Evolutionary conservation across 2,113 vertebrate species (phyloP).

Genomic region (Odontesthes bonariensis): DNA sequence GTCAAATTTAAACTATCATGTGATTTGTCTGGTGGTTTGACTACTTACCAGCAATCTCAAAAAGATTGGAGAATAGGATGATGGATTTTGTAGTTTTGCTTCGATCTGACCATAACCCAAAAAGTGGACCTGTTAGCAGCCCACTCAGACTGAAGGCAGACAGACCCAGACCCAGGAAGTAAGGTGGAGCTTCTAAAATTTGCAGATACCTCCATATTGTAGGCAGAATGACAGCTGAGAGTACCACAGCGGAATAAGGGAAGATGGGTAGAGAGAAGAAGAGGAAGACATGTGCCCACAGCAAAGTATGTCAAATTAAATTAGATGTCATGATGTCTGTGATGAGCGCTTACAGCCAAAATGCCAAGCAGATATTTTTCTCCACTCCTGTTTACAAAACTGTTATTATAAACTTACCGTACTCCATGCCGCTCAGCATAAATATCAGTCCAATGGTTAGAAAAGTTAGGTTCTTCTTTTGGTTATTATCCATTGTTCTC

Average conservation of each 20-base stretch:
- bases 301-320: constrained; percentile 28
- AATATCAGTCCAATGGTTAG: constrained; percentile 85
- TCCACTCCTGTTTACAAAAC: not conserved
- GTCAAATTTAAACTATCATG: not conserved
- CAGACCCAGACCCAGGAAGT: constrained; percentile 86
- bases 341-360: constrained; percentile 7
- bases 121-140: constrained; percentile 83
- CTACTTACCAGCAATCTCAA: constrained; percentile 86
- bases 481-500: constrained; percentile 76
- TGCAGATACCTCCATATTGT: constrained; percentile 89
- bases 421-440: constrained; percentile 86
- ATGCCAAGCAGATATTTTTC: not conserved
- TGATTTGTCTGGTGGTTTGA: not conserved
- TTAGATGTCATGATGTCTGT: not conserved
- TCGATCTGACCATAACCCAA: constrained; percentile 86
- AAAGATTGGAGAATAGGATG: constrained; percentile 86
- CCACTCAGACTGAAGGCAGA: constrained; percentile 87
- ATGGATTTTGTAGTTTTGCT: constrained; percentile 82
- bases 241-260: not conserved
- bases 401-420: constrained; percentile 78
- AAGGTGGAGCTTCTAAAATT: constrained; percentile 84
- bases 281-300: constrained; percentile 4
- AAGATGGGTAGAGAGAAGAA: not conserved
- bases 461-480: constrained; percentile 82
- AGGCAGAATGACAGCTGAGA: constrained; percentile 86